These are phyloP conservation scores for Acipenser transmontanus DNA, from an alignment of 2,797 vertebrate genomes.

Conservation along the genomic window DNA sequence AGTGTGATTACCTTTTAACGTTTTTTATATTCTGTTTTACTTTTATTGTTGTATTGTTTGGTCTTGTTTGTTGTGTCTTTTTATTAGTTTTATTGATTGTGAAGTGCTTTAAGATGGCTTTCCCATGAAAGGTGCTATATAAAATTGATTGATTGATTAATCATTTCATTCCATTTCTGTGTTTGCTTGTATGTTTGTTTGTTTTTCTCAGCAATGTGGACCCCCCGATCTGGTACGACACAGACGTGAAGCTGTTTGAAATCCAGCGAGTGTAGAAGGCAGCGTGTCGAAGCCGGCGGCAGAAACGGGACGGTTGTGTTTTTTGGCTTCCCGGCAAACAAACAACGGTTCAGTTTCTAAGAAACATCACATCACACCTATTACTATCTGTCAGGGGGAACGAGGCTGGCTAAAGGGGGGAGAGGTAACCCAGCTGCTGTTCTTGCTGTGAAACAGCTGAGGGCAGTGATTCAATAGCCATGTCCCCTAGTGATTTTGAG, in stretches of 20 bases:
- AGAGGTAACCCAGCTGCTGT: not conserved
- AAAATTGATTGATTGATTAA: too few species aligned
- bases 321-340: not conserved
- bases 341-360: not conserved
- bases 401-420: not conserved
- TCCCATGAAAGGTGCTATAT: too few species aligned
- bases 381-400: slow-evolving; percentile 5
- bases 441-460: not conserved
- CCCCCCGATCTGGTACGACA: slow-evolving; percentile 96
- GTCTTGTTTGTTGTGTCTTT: too few species aligned
- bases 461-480: not conserved
- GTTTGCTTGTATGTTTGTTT: slow-evolving; percentile 1
- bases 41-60: too few species aligned
- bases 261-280: slow-evolving; percentile 83
- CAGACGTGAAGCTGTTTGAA: slow-evolving; percentile 93
- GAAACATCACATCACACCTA: not conserved
- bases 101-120: too few species aligned
- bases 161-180: not conserved
- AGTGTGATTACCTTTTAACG: not conserved
- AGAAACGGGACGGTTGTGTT: not conserved
- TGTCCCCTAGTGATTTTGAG: too few species aligned
- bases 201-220: slow-evolving; percentile 77
- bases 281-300: not conserved
- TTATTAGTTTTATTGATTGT: too few species aligned
- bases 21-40: not conserved